These are phyloP conservation scores for Apostichopus californicus DNA, from an alignment of 35 echinoderm and acorn worm genomes.

Conservation along the genomic window DNA sequence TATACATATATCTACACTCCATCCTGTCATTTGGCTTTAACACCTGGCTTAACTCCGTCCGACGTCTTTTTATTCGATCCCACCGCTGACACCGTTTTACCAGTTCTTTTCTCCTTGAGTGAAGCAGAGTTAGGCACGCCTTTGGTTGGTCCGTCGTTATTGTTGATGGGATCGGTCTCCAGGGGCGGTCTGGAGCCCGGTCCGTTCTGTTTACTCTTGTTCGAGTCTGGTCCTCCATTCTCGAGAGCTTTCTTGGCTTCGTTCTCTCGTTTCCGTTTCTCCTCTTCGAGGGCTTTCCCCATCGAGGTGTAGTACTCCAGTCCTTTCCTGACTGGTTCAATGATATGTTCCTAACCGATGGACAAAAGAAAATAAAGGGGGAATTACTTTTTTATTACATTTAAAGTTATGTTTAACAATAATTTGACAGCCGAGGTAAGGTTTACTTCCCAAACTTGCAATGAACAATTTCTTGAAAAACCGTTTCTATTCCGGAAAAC, in stretches of 20 bases:
- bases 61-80: constrained; percentile 9
- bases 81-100: constrained; percentile 8
- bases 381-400: too few relatives aligned
- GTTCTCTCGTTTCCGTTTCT: constrained; percentile 62
- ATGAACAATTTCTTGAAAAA: too few relatives aligned
- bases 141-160: constrained; percentile 14
- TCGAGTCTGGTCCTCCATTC: neutral
- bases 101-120: constrained; percentile 29
- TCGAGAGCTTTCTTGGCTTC: neutral
- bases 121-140: neutral
- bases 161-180: constrained; percentile 32
- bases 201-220: constrained; percentile 27
- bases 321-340: constrained; percentile 86
- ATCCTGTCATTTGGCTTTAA: constrained; percentile 35
- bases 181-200: constrained; percentile 10
- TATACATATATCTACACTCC: neutral
- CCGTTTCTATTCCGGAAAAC: too few relatives aligned
- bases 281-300: constrained; percentile 91
- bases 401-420: too few relatives aligned
- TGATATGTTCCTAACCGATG: constrained; percentile 72
- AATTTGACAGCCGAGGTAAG: too few relatives aligned
- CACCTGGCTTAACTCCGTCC: constrained; percentile 17
- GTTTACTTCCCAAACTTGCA: too few relatives aligned
- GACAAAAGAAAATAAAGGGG: neutral
- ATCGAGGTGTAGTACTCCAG: constrained; percentile 95